phyloP scores from a whole-genome alignment of 1,140 invertebrate genomes.

The Drosophila paulistorum region DNA sequence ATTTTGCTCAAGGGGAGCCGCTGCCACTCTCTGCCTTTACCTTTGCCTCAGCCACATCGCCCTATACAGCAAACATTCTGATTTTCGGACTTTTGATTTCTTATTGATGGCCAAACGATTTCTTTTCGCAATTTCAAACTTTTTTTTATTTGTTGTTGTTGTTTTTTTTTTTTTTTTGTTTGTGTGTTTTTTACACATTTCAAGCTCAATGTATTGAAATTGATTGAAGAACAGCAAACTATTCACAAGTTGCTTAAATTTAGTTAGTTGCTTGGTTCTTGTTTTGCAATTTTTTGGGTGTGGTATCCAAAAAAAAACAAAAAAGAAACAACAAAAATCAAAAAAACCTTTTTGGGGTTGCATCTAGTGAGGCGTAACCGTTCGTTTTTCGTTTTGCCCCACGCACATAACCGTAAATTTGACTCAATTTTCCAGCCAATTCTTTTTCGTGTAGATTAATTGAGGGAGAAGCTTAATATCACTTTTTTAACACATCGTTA shows the following conservation, averaged over 20 bases:
- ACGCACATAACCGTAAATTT: conserved; percentile 58
- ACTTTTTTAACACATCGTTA: conserved; percentile 71
- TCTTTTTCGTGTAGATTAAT: conserved; percentile 15
- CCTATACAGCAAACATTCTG: conserved; percentile 50
- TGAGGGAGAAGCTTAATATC: conserved; percentile 28
- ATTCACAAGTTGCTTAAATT: conserved; percentile 65
- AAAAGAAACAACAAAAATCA: conserved; percentile 11
- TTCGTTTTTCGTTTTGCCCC: conserved; percentile 20
- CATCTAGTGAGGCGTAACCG: conserved; percentile 47
- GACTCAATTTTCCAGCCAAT: conserved; percentile 46
- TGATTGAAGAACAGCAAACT: conserved; percentile 7
- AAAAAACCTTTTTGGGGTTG: conserved; percentile 23
- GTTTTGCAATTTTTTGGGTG: conserved; percentile 31
- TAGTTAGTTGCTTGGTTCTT: conserved; percentile 31
- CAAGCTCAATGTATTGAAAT: background rate
- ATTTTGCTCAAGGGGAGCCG: conserved; percentile 44
- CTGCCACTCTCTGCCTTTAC: background rate
- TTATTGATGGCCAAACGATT: conserved; percentile 54
- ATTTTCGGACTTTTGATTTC: conserved; percentile 24
- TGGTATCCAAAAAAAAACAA: conserved; percentile 28
- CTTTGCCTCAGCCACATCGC: background rate
- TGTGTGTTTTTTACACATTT: conserved; percentile 28
- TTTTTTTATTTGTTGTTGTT: conserved; percentile 21
- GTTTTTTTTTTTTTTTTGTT: conserved; percentile 37
- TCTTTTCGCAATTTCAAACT: conserved; percentile 63